Percentiles rank a stretch among this genome's conserved stretches.
phyloP scores from a whole-genome alignment of 2,888 invertebrate species.

The Eilema caniola region DNA sequence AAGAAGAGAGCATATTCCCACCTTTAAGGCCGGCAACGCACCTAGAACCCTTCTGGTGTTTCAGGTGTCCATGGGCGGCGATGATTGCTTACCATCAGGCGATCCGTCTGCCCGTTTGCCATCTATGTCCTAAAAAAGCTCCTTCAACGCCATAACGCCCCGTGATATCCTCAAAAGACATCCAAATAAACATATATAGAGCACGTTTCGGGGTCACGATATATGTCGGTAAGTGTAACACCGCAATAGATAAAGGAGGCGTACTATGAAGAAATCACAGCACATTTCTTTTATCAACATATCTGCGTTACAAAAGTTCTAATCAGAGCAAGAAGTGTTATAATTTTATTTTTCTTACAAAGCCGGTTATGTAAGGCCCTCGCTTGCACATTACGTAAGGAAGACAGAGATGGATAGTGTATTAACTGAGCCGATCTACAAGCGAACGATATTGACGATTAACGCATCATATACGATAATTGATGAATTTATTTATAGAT shows the following conservation, averaged over 20 bases:
- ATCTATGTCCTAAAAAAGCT: too few relatives aligned
- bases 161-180: too few relatives aligned
- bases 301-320: conserved; percentile 41
- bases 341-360: conserved; percentile 46
- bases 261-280: conserved; percentile 22
- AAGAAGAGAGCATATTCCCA: too few relatives aligned
- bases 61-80: too few relatives aligned
- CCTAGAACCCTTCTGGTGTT: too few relatives aligned
- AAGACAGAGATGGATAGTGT: conserved; percentile 39
- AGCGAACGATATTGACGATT: conserved; percentile 8
- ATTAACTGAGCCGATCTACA: conserved; percentile 25
- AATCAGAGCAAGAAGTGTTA: conserved; percentile 56
- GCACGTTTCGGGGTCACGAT: too few relatives aligned
- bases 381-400: conserved; percentile 46
- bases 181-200: too few relatives aligned
- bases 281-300: conserved; percentile 32
- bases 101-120: too few relatives aligned
- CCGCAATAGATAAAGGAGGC: not conserved
- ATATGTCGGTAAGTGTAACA: too few relatives aligned
- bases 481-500: not conserved
- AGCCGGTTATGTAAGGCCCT: conserved; percentile 42
- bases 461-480: not conserved
- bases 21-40: too few relatives aligned
- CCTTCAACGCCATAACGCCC: too few relatives aligned
- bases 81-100: too few relatives aligned